These are phyloP conservation scores for Habrosyne pyritoides DNA, from an alignment of 2,888 invertebrate genomes.

Conservation along the genomic window DNA sequence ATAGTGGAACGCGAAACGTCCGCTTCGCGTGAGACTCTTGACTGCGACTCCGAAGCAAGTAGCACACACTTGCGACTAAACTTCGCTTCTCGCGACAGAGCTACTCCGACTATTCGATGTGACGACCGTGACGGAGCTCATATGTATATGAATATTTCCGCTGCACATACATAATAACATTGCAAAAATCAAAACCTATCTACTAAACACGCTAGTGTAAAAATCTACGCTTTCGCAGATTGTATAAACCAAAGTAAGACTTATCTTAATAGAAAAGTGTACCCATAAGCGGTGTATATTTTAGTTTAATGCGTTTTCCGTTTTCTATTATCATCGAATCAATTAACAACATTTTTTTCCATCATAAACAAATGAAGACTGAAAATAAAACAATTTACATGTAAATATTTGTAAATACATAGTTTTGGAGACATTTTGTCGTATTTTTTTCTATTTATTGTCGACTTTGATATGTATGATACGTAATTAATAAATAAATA, in stretches of 20 bases:
- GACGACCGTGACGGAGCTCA: constrained; percentile 68
- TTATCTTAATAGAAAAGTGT: background rate
- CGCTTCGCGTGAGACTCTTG: constrained; percentile 66
- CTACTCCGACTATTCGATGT: constrained; percentile 40
- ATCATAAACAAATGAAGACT: constrained; percentile 43
- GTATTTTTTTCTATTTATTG: constrained; percentile 22
- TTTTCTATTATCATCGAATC: background rate
- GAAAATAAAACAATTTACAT: constrained; percentile 37
- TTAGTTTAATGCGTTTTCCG: background rate
- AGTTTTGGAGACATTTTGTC: constrained; percentile 27
- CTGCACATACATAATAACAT: constrained; percentile 61
- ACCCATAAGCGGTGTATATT: too few relatives aligned
- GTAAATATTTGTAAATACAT: constrained; percentile 42
- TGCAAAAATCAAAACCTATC: background rate
- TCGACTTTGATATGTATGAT: constrained; percentile 27
- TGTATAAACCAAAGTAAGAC: background rate
- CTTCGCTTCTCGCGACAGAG: constrained; percentile 58
- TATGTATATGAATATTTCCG: constrained; percentile 80
- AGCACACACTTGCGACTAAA: constrained; percentile 69
- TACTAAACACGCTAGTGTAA: background rate
- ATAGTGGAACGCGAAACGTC: constrained; percentile 74
- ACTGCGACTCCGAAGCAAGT: constrained; percentile 54
- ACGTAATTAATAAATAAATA: constrained; percentile 35
- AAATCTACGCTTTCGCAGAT: background rate
- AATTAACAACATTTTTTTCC: constrained; percentile 15